Evolutionary conservation across 2,113 vertebrate genomes (phyloP), one percentile per base, ranked within the genome.

Genomic region (Stomatorhinus ivindoensis): DNA sequence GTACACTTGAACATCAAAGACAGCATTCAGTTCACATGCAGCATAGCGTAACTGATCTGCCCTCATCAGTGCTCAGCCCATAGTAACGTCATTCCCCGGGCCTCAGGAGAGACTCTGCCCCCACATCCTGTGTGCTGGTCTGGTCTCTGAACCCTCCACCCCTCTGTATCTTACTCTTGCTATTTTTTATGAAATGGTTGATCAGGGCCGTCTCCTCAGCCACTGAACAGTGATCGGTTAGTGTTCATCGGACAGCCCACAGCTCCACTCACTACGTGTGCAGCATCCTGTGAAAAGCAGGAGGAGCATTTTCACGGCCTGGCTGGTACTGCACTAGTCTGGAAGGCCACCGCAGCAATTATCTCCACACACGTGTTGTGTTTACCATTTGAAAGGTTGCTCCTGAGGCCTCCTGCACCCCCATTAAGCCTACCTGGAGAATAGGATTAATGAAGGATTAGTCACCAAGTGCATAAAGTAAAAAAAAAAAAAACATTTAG

Each of bases 141-240:
- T 88, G 88, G 15, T 51, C 51, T 7, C 8, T 73, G 87, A 48
- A 88, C 53, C 15, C 39, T 44, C 24, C 13, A 91, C 89, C 48
- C 90, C 91, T 90, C 90, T 93, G 91, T 85, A 93, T 93, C 93
- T 93, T 90, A 94, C 94, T 93, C 92, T 92, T 93, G 91, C 92
- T 95, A 95, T 87, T 96, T 96, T 95, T 95, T 94, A 95, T 96
- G 92, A 94, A 94, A 87, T 93, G 91, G 90, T 89, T 48, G 44
- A 86, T 93, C 89, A 89, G 90, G 89, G 89, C 44, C 39, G 3
- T 61, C 82, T 69, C 55, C 48, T 73, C 90, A 90, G 89, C 90
- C 89, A 87, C 88, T 92, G 91, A 93, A 93, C 90, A 91, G 35
- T 9, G 87, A 51, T 89, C 87, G 88, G 76, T 90, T 86, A 87